Conservation (phyloP, 2,888 invertebrate genomes). For the Argyra leucocephala region DNA sequence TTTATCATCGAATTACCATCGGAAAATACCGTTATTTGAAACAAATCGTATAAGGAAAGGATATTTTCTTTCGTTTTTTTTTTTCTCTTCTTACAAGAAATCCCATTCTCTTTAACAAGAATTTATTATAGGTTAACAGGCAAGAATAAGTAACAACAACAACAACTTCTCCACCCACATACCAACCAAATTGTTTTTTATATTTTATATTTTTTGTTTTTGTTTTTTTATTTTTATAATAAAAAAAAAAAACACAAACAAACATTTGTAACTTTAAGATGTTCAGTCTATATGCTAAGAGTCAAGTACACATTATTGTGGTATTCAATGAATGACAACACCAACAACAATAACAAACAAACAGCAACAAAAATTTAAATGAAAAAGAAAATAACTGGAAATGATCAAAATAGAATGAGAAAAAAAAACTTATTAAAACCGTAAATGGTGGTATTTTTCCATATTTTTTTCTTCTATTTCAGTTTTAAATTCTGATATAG, state of each 20-base stretch:
- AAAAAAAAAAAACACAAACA: background rate
- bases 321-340: background rate
- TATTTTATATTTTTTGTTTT: background rate
- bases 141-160: too few relatives aligned
- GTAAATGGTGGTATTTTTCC: background rate
- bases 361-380: background rate
- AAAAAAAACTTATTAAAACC: background rate
- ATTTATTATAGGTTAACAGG: too few relatives aligned
- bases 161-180: background rate
- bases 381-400: background rate
- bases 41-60: too few relatives aligned
- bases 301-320: background rate
- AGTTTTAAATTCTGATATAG: background rate
- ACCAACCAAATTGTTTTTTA: background rate
- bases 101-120: too few relatives aligned
- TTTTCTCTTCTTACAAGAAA: too few relatives aligned
- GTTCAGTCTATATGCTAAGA: background rate
- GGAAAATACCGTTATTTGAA: background rate
- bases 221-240: background rate
- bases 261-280: background rate
- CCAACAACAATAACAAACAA: background rate
- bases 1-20: constrained; percentile 1
- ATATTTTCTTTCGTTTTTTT: too few relatives aligned
- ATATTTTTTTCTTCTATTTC: background rate
- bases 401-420: background rate